Evolutionary conservation across 1,140 invertebrate genomes (phyloP).

Genomic region (Luehdorfia chinensis): DNA sequence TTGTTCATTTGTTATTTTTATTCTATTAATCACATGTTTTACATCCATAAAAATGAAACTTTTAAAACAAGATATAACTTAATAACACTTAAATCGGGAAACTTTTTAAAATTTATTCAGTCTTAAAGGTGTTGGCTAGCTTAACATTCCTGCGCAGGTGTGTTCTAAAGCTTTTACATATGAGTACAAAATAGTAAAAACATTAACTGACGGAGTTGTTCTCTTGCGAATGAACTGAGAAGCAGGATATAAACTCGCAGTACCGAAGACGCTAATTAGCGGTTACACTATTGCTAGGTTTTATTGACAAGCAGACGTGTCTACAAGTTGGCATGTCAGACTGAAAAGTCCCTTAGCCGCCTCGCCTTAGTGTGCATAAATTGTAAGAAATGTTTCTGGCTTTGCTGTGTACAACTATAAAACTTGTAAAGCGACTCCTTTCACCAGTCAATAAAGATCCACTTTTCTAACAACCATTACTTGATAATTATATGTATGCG

Average conservation of each 20-base stretch:
- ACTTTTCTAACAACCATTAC: slow-evolving; percentile 44
- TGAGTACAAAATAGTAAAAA: slow-evolving; percentile 10
- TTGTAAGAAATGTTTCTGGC: slow-evolving; percentile 42
- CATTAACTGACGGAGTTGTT: slow-evolving; percentile 7
- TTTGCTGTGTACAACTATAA: slow-evolving; percentile 33
- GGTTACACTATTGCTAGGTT: slow-evolving; percentile 11
- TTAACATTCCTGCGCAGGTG: neutral
- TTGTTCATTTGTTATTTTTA: no score
- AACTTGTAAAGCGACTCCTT: slow-evolving; percentile 49
- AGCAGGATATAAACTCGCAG: slow-evolving; percentile 3
- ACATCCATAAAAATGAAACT: no score
- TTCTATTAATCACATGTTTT: no score
- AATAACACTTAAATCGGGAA: no score
- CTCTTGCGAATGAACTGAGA: slow-evolving; percentile 8
- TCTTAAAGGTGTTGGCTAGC: no score
- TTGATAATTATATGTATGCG: slow-evolving; percentile 1
- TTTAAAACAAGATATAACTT: no score
- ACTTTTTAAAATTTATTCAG: no score
- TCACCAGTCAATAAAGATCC: slow-evolving; percentile 59
- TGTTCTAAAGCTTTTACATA: slow-evolving; percentile 3
- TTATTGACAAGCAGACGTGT: slow-evolving; percentile 2
- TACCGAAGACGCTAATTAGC: slow-evolving; percentile 19
- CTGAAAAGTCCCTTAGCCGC: slow-evolving; percentile 22
- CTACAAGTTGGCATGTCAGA: slow-evolving; percentile 18
- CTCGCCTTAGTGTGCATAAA: slow-evolving; percentile 38